Conservation (phyloP, 1,140 invertebrate genomes). For the Acromyrmex charruanus region DNA sequence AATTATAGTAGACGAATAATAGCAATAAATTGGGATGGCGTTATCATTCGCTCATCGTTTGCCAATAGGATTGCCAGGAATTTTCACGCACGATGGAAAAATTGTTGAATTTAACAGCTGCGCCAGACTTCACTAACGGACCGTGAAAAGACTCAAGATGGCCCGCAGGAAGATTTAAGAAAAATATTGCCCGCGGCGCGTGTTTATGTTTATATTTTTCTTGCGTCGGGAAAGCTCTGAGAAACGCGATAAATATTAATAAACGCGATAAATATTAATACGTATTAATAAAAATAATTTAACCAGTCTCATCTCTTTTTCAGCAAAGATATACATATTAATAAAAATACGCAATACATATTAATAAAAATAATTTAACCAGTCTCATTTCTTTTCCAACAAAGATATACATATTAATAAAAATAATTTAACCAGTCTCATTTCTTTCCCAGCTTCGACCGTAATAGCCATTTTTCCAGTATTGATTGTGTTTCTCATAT, state of each 20-base stretch:
- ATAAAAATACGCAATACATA: too few species aligned
- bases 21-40: conserved; percentile 1
- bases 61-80: conserved; percentile 57
- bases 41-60: conserved; percentile 57
- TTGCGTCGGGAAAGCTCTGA: background rate
- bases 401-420: too few species aligned
- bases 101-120: conserved; percentile 62
- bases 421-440: too few species aligned
- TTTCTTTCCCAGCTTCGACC: too few species aligned
- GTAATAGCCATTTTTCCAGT: too few species aligned
- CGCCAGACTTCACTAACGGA: conserved; percentile 1
- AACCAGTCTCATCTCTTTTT: background rate
- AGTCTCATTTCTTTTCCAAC: too few species aligned
- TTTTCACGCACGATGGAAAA: conserved; percentile 62
- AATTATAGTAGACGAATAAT: conserved; percentile 51
- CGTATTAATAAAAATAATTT: conserved; percentile 19
- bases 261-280: background rate
- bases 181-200: conserved; percentile 55
- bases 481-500: too few species aligned
- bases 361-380: too few species aligned
- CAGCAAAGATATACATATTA: too few species aligned
- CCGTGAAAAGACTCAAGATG: conserved; percentile 34
- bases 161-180: conserved; percentile 23
- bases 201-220: conserved; percentile 45
- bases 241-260: conserved; percentile 52